These are phyloP conservation scores for Mellivora capensis DNA, from an alignment of 2,113 vertebrate species.

Conservation along the genomic window DNA sequence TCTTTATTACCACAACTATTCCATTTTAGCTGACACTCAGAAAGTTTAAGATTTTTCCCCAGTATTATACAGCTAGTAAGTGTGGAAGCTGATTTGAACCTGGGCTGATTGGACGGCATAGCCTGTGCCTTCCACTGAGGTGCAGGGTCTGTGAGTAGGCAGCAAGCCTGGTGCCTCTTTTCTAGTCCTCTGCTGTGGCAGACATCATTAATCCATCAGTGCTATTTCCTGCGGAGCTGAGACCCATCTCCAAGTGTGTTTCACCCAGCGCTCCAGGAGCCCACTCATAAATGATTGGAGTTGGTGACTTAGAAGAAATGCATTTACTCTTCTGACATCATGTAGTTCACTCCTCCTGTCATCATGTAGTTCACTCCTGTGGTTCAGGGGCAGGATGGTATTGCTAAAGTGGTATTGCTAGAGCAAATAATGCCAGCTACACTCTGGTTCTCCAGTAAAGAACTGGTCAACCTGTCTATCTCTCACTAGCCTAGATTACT, in stretches of 20 bases:
- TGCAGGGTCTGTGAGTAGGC: background rate
- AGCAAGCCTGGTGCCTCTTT: background rate
- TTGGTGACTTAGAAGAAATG: background rate
- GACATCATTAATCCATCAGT: slow-evolving; percentile 6
- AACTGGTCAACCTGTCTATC: background rate
- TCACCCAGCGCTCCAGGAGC: background rate
- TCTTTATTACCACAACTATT: background rate
- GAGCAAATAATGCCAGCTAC: background rate
- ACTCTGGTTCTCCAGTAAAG: background rate
- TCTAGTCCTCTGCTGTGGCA: background rate
- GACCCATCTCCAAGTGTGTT: background rate
- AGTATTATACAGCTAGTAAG: background rate
- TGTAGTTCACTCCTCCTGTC: too few relatives aligned
- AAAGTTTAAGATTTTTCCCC: background rate
- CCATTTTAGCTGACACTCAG: background rate
- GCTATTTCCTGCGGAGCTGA: background rate
- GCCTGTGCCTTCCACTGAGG: background rate
- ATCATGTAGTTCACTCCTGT: too few relatives aligned
- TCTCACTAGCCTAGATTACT: background rate
- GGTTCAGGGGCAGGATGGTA: background rate
- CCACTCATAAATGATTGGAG: background rate
- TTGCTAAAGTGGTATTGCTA: background rate
- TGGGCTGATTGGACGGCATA: background rate
- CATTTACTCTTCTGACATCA: background rate
- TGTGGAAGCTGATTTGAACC: background rate